phyloP scores from a whole-genome alignment of 2,797 vertebrate species.

The Poeciliopsis turneri region DNA sequence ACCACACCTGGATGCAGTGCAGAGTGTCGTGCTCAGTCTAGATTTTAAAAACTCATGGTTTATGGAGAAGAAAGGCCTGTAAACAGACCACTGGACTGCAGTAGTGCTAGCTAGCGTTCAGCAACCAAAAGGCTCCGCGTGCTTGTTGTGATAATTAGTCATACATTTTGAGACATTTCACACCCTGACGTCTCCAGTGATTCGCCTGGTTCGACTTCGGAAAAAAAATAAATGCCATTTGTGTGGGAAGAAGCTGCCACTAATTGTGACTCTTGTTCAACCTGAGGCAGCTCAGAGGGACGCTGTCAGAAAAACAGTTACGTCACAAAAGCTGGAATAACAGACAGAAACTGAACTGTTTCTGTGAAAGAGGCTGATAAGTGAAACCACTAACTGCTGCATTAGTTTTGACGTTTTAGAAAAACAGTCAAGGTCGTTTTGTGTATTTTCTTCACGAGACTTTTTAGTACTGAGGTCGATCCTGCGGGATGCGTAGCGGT shows the following conservation, averaged over 20 bases:
- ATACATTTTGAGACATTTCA: neutral
- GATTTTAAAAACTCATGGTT: neutral
- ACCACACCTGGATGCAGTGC: neutral
- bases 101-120: neutral
- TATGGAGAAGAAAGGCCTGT: neutral
- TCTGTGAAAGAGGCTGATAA: neutral
- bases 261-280: neutral
- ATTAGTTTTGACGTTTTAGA: neutral
- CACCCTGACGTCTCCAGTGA: neutral
- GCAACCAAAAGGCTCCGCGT: neutral
- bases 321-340: neutral
- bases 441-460: neutral
- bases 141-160: neutral
- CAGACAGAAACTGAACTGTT: neutral
- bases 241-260: neutral
- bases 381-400: neutral
- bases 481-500: neutral
- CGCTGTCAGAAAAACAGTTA: neutral
- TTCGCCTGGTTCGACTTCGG: neutral
- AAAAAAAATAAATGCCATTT: neutral
- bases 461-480: neutral
- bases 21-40: neutral
- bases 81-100: neutral
- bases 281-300: neutral
- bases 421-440: neutral